A percentile compares a stretch with the other conserved stretches of the same genome.
phyloP scores from a whole-genome alignment of 2,113 vertebrate genomes.

The Oxyruncus cristatus region DNA sequence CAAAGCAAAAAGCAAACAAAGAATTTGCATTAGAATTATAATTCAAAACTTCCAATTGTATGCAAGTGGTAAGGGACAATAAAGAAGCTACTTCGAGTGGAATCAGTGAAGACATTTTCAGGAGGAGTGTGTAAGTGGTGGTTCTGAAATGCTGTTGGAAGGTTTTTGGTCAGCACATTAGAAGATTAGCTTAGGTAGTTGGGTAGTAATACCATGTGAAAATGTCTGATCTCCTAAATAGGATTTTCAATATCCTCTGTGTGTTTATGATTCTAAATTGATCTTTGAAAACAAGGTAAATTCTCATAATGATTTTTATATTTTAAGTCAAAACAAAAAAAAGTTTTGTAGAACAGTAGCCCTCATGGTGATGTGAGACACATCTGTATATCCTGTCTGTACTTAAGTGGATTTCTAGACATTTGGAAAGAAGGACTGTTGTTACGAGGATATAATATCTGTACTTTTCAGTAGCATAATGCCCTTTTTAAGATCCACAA shows the following conservation, averaged over 20 bases:
- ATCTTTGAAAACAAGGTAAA: background rate
- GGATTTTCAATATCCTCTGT: background rate
- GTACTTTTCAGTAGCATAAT: background rate
- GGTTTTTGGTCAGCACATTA: background rate
- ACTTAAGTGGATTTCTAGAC: background rate
- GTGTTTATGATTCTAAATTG: background rate
- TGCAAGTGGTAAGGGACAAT: background rate
- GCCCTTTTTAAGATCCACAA: background rate
- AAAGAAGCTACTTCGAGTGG: background rate
- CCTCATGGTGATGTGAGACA: background rate
- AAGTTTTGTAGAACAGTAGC: background rate
- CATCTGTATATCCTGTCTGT: background rate
- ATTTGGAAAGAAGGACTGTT: background rate
- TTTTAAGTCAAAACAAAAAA: background rate
- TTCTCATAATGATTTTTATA: background rate
- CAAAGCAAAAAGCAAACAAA: background rate
- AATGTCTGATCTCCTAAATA: background rate
- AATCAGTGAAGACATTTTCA: background rate
- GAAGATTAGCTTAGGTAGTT: background rate
- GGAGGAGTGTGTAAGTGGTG: background rate
- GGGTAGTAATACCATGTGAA: background rate
- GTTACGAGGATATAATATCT: background rate
- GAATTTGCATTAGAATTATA: background rate
- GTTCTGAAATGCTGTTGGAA: background rate
- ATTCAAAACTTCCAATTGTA: background rate